Evolutionary conservation across 2,113 vertebrate genomes (phyloP), one percentile per base, ranked within the genome.

Genomic region (Megaceryle torquata): DNA sequence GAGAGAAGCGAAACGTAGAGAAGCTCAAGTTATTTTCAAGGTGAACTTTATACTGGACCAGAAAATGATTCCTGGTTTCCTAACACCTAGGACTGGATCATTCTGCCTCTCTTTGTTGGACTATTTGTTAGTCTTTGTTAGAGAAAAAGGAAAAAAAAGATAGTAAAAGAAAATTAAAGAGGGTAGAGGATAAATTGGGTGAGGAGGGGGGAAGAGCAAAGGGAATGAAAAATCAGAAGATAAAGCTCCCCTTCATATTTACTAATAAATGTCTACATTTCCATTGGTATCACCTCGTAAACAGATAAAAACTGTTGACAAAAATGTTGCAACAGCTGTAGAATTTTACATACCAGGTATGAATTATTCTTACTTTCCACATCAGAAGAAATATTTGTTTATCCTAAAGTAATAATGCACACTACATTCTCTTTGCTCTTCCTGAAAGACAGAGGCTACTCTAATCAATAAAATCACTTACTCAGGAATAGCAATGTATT

Each of bases 401-500:
- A 41, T 94, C 35, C 28, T 33, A 31, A 89, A 59, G 17, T 44
- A 83, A 39, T 78, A 90, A 81, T 13, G 74, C 12, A 64, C 26
- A 83, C 6, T 43, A 82, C 77, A 90, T 89, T 86, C 7, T 81
- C 63, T 82, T 90, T 84, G 26, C 21, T 87, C 15, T 75, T 60
- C 31, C 29, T 82, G 28, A 33, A 88, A 60, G 46, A 51, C 35
- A 82, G 76, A 84, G 60, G 50, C 9, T 77, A 20, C 33, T 90
- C 26, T 84, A 85, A 85, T 93, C 37, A 94, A 76, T 72, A 93
- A 93, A 87, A 88, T 37, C 26, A 79, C 41, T 98, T 98, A 99
- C 99, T 99, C 98, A 13, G 99, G 99, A 77, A 99, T 97, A 48
- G 99, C 98, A 93, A 99, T 98, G 69, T 99, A 99, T 97, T 99